These are phyloP conservation scores for Cynoglossus semilaevis DNA, from an alignment of 2,113 vertebrate species.

Conservation along the genomic window DNA sequence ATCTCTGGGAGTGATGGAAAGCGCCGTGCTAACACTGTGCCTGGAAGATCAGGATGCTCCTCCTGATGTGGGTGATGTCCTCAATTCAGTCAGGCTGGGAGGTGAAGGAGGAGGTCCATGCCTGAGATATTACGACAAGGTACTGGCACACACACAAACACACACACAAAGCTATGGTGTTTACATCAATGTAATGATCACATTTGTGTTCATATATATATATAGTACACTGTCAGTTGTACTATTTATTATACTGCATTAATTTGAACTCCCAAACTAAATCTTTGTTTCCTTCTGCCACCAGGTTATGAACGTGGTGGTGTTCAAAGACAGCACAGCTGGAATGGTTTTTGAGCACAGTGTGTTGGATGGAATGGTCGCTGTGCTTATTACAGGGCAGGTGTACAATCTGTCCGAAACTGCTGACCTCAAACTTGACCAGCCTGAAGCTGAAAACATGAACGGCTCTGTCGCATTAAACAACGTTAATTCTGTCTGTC, in stretches of 20 bases:
- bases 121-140: conserved; percentile 80
- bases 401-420: conserved; percentile 75
- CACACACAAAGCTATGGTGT: not conserved
- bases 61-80: conserved; percentile 62
- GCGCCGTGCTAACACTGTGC: conserved; percentile 69
- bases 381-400: conserved; percentile 67
- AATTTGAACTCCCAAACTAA: too few relatives aligned
- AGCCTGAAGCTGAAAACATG: conserved; percentile 23
- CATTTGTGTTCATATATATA: too few relatives aligned
- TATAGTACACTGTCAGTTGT: too few relatives aligned
- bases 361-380: conserved; percentile 80
- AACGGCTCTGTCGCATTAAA: conserved; percentile 33
- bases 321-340: conserved; percentile 73
- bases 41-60: conserved; percentile 71
- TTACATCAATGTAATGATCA: too few relatives aligned
- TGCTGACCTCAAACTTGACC: conserved; percentile 38
- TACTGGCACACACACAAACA: conserved; percentile 27
- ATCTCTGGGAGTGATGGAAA: conserved; percentile 76
- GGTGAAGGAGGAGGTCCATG: conserved; percentile 41
- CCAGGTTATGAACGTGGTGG: conserved; percentile 78
- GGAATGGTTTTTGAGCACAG: conserved; percentile 80
- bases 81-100: conserved; percentile 73
- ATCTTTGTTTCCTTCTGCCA: not conserved
- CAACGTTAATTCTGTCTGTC: conserved; percentile 20
- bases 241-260: too few relatives aligned